A percentile compares a stretch with the other conserved stretches of the same genome.
Conservation (phyloP, 2,888 invertebrate species). For the Drosophila nr. perissopoda region DNA sequence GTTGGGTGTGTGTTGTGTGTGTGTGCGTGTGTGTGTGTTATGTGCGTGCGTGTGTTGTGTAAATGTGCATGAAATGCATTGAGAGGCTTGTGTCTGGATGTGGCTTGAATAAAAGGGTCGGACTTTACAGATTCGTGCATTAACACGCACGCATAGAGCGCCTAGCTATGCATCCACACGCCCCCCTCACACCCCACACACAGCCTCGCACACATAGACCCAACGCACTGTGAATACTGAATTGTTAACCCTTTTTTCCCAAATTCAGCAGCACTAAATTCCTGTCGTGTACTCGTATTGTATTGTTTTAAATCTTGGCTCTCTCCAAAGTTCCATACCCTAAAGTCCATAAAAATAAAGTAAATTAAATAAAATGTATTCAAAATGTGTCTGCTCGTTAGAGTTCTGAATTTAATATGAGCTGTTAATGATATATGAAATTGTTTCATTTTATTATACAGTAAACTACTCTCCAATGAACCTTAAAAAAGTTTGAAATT, state of each 20-base stretch:
- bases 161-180: neutral
- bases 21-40: conserved; percentile 16
- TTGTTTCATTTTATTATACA: neutral
- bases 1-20: conserved; percentile 35
- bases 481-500: neutral
- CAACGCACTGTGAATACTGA: conserved; percentile 69
- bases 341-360: neutral
- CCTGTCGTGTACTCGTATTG: conserved; percentile 17
- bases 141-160: conserved; percentile 73
- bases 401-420: neutral
- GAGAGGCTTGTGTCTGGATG: conserved; percentile 30
- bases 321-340: neutral
- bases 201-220: conserved; percentile 32
- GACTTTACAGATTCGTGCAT: conserved; percentile 75
- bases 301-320: conserved; percentile 9
- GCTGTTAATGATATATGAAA: neutral
- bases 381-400: neutral
- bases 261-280: conserved; percentile 7
- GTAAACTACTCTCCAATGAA: neutral
- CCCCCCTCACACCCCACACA: conserved; percentile 4
- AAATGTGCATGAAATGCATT: conserved; percentile 63
- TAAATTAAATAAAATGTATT: neutral
- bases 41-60: conserved; percentile 26
- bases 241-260: conserved; percentile 41
- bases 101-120: conserved; percentile 49